phyloP scores from a whole-genome alignment of 2,113 vertebrate genomes.

The Daubentonia madagascariensis region DNA sequence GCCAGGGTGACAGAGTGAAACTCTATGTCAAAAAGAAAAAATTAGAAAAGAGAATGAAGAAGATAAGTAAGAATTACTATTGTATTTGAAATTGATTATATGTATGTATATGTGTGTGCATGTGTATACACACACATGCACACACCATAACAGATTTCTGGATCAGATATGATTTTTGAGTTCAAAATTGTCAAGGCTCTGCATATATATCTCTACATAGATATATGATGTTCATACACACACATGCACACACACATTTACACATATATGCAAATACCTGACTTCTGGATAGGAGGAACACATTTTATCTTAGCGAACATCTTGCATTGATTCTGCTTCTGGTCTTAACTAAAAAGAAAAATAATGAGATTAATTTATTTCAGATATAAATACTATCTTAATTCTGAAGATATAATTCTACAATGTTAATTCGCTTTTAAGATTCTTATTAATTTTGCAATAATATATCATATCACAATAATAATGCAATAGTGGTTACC shows the following conservation, averaged over 20 bases:
- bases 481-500: not conserved
- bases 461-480: not conserved
- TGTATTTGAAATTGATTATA: not conserved
- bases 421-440: not conserved
- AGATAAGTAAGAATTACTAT: not conserved
- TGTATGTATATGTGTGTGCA: not conserved
- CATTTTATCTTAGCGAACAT: not conserved
- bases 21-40: no score
- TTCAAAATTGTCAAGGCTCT: not conserved
- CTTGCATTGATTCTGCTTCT: not conserved
- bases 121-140: not conserved
- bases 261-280: not conserved
- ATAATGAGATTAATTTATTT: not conserved
- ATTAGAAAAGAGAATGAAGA: not conserved
- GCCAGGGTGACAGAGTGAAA: no score
- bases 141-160: not conserved
- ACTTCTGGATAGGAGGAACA: not conserved
- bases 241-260: not conserved
- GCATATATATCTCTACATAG: not conserved
- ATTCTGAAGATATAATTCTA: not conserved
- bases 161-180: not conserved
- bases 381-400: not conserved
- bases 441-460: not conserved
- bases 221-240: not conserved
- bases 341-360: not conserved